These are phyloP conservation scores for Gobionotothen gibberifrons DNA, from an alignment of 2,797 vertebrate genomes.

Conservation along the genomic window DNA sequence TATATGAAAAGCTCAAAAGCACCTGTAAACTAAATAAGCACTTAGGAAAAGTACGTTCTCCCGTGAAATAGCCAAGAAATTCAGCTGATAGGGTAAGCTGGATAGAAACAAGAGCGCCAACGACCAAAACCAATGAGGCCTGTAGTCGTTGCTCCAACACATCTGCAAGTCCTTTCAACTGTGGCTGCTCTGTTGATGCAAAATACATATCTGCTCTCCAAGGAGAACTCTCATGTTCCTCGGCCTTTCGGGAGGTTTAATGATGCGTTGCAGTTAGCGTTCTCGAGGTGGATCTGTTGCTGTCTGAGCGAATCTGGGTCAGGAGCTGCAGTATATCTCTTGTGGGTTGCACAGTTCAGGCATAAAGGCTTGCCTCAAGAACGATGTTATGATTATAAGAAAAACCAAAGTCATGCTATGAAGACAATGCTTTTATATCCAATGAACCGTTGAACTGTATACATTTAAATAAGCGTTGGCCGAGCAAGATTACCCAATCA, in stretches of 20 bases:
- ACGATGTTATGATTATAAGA: slow-evolving; percentile 19
- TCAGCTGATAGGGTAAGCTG: slow-evolving; percentile 32
- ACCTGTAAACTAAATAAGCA: slow-evolving; percentile 48
- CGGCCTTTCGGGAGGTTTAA: slow-evolving; percentile 67
- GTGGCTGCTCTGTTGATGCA: slow-evolving; percentile 61
- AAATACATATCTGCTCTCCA: slow-evolving; percentile 69
- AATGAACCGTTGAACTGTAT: background rate
- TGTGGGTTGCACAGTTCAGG: slow-evolving; percentile 29
- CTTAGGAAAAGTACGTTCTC: slow-evolving; percentile 45
- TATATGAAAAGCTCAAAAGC: slow-evolving; percentile 9
- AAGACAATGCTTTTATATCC: background rate
- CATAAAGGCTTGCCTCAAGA: slow-evolving; percentile 31
- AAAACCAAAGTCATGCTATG: background rate
- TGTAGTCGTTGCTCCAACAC: slow-evolving; percentile 63
- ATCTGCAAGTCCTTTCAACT: slow-evolving; percentile 70
- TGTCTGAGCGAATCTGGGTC: slow-evolving; percentile 60
- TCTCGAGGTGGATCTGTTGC: slow-evolving; percentile 49
- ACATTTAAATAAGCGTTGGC: background rate
- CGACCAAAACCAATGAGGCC: slow-evolving; percentile 31
- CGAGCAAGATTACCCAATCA: background rate
- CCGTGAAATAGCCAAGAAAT: slow-evolving; percentile 53
- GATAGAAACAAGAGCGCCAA: slow-evolving; percentile 35
- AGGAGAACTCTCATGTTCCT: slow-evolving; percentile 65
- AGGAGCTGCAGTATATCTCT: slow-evolving; percentile 28
- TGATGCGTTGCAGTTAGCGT: slow-evolving; percentile 47